Percentiles rank a stretch among this genome's conserved stretches.
Conservation (phyloP, 2,797 vertebrate species). For the Eulemur albifrons region DNA sequence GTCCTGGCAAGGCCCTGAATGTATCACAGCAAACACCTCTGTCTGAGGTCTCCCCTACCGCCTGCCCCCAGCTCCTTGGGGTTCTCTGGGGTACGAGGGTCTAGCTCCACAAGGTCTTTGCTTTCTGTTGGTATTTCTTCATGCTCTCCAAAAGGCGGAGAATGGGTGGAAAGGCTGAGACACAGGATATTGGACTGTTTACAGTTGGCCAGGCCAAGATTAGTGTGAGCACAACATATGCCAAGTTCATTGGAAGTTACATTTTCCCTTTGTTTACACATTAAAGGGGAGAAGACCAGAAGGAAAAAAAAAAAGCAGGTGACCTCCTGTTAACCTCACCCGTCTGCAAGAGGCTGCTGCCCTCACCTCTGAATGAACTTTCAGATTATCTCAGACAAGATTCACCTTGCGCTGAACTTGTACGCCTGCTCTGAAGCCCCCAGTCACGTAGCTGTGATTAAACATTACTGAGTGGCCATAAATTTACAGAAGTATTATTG, state of each 20-base stretch:
- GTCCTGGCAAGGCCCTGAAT: not conserved
- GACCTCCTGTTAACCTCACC: constrained; percentile 86
- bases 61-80: not conserved
- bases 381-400: constrained; percentile 88
- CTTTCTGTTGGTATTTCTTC: constrained; percentile 44
- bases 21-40: not conserved
- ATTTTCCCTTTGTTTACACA: constrained; percentile 80
- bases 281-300: constrained; percentile 72
- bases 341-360: constrained; percentile 86
- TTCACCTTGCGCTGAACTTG: constrained; percentile 91
- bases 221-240: constrained; percentile 72
- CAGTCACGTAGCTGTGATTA: constrained; percentile 85
- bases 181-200: constrained; percentile 43
- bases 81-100: not conserved
- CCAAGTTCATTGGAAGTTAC: constrained; percentile 79
- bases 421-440: constrained; percentile 79
- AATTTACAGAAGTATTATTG: constrained; percentile 78
- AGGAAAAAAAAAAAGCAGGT: constrained; percentile 67
- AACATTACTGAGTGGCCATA: constrained; percentile 79
- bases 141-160: constrained; percentile 35
- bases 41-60: not conserved
- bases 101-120: not conserved
- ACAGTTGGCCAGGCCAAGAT: constrained; percentile 52
- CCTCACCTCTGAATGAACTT: constrained; percentile 95
- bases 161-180: constrained; percentile 58